Evolutionary conservation across 64 coral and sea anemone genomes (phyloP).

Genomic region (Hydrozoanthus tunicans): DNA sequence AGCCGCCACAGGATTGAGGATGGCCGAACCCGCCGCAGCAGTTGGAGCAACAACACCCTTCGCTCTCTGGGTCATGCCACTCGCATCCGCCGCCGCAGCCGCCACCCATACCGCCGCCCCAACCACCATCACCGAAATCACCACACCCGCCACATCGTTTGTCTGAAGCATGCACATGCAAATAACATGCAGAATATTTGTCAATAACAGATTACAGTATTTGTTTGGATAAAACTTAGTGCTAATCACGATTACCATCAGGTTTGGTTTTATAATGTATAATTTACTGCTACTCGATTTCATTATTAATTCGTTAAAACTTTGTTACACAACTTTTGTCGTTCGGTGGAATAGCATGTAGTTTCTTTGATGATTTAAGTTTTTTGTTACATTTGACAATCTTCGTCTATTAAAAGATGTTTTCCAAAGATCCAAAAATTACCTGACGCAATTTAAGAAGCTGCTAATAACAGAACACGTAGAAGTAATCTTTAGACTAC

Average conservation of each 20-base stretch:
- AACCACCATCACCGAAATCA: neutral
- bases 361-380: no score
- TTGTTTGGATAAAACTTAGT: neutral
- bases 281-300: neutral
- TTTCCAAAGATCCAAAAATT: no score
- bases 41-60: slow-evolving; percentile 23
- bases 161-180: slow-evolving; percentile 52
- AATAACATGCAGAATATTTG: slow-evolving; percentile 26
- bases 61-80: neutral
- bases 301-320: no score
- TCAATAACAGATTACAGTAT: neutral
- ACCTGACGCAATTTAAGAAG: no score
- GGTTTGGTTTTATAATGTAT: neutral
- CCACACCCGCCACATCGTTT: slow-evolving; percentile 46
- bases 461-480: no score
- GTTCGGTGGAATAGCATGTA: no score
- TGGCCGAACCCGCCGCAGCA: slow-evolving; percentile 43
- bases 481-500: no score
- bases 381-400: no score
- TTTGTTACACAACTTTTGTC: no score
- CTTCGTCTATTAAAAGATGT: no score
- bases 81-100: slow-evolving; percentile 13
- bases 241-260: neutral
- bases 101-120: neutral
- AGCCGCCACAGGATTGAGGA: slow-evolving; percentile 5